Conservation (phyloP, 2,797 vertebrate species). For the Serranus cabrilla region DNA sequence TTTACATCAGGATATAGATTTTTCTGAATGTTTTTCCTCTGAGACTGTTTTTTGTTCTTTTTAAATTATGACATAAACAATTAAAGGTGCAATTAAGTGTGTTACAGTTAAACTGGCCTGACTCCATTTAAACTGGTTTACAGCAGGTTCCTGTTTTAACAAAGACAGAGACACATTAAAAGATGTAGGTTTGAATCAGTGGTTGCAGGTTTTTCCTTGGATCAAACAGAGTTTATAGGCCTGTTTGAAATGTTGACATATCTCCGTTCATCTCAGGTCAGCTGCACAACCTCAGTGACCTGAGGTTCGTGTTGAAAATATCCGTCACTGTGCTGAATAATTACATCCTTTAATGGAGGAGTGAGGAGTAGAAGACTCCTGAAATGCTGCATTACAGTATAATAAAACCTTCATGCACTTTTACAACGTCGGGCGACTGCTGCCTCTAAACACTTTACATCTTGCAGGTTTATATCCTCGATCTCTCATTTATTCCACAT, state of each 20-base stretch:
- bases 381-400: neutral
- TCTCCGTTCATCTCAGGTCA: slow-evolving; percentile 1
- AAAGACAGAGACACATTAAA: too few relatives aligned
- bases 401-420: neutral
- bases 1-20: neutral
- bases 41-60: neutral
- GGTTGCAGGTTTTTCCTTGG: too few relatives aligned
- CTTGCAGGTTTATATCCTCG: neutral
- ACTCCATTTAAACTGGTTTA: too few relatives aligned
- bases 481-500: neutral
- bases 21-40: neutral
- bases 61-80: too few relatives aligned
- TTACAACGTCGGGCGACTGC: neutral
- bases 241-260: too few relatives aligned
- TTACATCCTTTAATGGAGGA: neutral
- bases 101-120: too few relatives aligned
- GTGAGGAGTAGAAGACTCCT: neutral
- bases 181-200: too few relatives aligned
- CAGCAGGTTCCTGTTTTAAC: too few relatives aligned
- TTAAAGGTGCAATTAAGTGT: too few relatives aligned
- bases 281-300: neutral
- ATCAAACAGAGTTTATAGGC: too few relatives aligned
- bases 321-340: neutral
- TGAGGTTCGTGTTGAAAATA: neutral
- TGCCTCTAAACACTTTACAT: neutral